Evolutionary conservation across 2,797 vertebrate genomes (phyloP).

Genomic region (Falco cherrug): DNA sequence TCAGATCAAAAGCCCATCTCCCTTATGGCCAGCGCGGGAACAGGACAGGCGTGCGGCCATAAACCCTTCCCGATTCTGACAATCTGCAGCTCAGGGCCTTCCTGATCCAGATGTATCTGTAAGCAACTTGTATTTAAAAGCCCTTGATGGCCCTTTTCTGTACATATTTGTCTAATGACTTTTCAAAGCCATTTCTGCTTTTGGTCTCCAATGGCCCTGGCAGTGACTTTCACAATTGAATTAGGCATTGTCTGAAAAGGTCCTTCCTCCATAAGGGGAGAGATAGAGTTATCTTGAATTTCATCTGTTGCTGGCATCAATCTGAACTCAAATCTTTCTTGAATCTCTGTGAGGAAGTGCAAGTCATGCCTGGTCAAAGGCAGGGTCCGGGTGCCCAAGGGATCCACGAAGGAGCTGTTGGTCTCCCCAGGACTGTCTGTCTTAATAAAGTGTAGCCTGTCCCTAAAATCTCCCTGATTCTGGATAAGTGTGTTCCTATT

Average conservation of each 20-base stretch:
- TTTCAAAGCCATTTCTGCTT: neutral
- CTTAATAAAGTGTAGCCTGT: neutral
- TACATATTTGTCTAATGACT: neutral
- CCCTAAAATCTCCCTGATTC: neutral
- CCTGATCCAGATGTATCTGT: neutral
- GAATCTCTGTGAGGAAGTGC: neutral
- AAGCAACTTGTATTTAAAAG: neutral
- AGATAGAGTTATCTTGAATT: constrained; percentile 13
- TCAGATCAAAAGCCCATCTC: neutral
- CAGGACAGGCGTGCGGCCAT: neutral
- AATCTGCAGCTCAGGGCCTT: neutral
- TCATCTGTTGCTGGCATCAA: neutral
- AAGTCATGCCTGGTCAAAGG: neutral
- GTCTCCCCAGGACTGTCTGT: neutral
- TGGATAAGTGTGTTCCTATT: neutral
- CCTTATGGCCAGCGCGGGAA: neutral
- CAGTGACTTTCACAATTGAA: neutral
- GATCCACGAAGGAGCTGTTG: neutral
- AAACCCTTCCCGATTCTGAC: neutral
- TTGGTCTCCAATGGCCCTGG: neutral
- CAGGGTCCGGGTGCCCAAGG: accelerated
- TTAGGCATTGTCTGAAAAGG: neutral
- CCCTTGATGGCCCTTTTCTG: neutral
- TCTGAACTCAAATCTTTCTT: neutral
- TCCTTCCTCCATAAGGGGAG: neutral